Evolutionary conservation across 2,797 vertebrate genomes (phyloP).

Genomic region (Gallinago stenura): DNA sequence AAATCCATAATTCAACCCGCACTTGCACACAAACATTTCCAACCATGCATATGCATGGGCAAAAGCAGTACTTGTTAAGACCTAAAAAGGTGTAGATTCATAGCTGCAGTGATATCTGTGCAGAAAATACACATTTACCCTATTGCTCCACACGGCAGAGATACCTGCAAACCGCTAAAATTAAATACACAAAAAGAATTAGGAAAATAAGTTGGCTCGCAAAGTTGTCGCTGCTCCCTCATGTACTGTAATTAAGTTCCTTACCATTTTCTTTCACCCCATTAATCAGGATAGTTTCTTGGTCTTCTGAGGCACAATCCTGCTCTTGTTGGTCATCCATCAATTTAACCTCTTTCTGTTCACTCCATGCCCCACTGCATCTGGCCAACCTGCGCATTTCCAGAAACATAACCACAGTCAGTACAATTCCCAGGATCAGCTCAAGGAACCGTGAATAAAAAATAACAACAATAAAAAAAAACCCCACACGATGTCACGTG

Average conservation of each 20-base stretch:
- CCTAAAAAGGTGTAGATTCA: background rate
- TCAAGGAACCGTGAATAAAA: constrained; percentile 49
- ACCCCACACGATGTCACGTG: background rate
- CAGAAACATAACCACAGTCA: constrained; percentile 78
- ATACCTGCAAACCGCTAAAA: background rate
- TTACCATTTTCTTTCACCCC: constrained; percentile 91
- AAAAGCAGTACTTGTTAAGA: background rate
- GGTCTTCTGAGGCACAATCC: constrained; percentile 90
- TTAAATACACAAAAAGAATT: constrained; percentile 10
- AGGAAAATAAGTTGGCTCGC: constrained; percentile 45
- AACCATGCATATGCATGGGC: background rate
- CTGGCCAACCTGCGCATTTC: constrained; percentile 86
- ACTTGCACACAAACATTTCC: background rate
- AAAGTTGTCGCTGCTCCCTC: constrained; percentile 47
- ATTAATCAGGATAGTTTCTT: constrained; percentile 89
- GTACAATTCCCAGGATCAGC: constrained; percentile 51
- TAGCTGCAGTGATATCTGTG: background rate
- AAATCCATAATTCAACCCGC: background rate
- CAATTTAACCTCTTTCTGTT: constrained; percentile 88
- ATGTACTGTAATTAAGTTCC: constrained; percentile 67
- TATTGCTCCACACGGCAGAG: background rate
- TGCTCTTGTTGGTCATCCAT: constrained; percentile 96
- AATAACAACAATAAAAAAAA: background rate
- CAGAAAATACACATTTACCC: background rate
- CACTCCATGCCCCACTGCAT: constrained; percentile 89